Evolutionary conservation across 2,113 vertebrate species (phyloP), one percentile per base, ranked within the genome.

Genomic region (Anolis sagrei): DNA sequence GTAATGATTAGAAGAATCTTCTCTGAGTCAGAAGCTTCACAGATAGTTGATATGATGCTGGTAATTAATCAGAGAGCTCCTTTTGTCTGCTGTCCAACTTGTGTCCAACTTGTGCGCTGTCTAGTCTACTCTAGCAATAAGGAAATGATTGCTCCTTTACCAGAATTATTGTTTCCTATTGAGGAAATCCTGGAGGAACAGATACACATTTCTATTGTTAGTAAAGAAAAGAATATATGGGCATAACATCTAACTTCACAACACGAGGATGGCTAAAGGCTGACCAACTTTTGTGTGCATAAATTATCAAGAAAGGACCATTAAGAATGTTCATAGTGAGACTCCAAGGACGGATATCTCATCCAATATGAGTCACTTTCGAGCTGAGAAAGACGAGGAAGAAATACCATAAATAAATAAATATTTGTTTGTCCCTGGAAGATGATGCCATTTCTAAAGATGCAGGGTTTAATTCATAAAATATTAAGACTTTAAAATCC

Each of bases 131-230:
- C 82, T 29, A 89, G 79, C 70, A 81, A 29, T 34, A 81, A 86
- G 84, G 80, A 82, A 62, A 32, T 54, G 21, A 81, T 76, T 80
- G 61, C 72, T 86, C 90, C 21, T 0, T 83, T 64, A 88, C 32
- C 69, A 32, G 9, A 3, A 1, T 49, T 48, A 39, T 86, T 90
- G 66, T 11, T 90, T 89, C 90, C 86, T 87, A 44, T 79, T n/a
- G 78, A 86, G 86, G 90, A 93, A 93, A 84, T 76, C 86, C 92
- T 87, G 49, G 0, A 74, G 19, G 86, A 86, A 76, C 16, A 1
- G 36, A 83, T 76, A 85, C 81, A 85, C 51, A 81, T 49, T 88
- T 83, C 34, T 66, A 0, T 0, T 61, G 29, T 83, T 23, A 83
- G 39, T 27, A 75, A 85, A 90, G 51, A 66, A 82, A 85, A 36